Percentiles rank a stretch among this genome's conserved stretches.
phyloP scores from a whole-genome alignment of 2,888 invertebrate genomes.

The Halictus quadricinctus region DNA sequence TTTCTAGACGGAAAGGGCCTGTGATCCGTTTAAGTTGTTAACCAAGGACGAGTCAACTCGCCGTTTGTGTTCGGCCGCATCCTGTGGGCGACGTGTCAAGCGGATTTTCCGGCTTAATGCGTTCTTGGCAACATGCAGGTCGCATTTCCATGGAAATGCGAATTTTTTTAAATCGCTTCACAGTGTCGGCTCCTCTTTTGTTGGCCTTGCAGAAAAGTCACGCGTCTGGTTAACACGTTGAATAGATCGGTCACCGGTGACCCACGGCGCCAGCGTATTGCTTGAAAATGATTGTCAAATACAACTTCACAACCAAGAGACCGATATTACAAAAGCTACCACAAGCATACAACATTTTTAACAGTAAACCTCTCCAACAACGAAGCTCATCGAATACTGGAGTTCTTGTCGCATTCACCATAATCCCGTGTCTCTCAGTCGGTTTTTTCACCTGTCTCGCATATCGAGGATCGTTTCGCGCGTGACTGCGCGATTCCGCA shows the following conservation, averaged over 20 bases:
- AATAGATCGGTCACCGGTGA: no score
- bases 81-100: no score
- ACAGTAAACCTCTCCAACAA: not conserved
- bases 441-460: not conserved
- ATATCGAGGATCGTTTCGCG: conserved; percentile 22
- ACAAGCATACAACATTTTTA: not conserved
- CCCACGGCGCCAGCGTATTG: no score
- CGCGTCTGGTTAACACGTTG: no score
- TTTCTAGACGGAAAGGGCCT: not conserved
- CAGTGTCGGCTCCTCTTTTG: not conserved
- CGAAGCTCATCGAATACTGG: not conserved
- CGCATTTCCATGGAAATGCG: not conserved
- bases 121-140: not conserved
- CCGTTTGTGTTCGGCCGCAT: not conserved
- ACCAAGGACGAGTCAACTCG: not conserved
- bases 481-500: not conserved
- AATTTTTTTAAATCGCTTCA: not conserved
- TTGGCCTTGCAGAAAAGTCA: not conserved
- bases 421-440: not conserved
- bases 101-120: not conserved
- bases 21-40: not conserved
- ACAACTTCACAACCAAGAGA: no score
- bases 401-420: no score
- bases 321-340: not conserved
- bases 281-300: no score